Evolutionary conservation across 2,888 invertebrate species (phyloP), one percentile per base, ranked within the genome.

Genomic region (Tuta absoluta): DNA sequence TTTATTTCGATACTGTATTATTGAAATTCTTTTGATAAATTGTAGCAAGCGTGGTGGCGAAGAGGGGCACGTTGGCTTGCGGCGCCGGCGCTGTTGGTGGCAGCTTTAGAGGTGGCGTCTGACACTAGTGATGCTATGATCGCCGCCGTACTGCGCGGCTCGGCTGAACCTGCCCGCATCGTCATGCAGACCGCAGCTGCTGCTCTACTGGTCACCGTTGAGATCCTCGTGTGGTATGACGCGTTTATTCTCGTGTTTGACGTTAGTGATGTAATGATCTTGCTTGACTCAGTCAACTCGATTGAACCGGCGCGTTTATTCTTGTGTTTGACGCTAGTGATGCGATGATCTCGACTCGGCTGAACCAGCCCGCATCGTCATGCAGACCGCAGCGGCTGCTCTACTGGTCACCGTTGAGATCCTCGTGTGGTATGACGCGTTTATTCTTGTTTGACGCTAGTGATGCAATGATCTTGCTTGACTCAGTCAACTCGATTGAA

Each of bases 11-110:
- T 17, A 17, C n/a, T 17, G n/a, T 17, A n/a, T n/a, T n/a, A n/a
- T n/a, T n/a, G n/a, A n/a, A n/a, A n/a, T n/a, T n/a, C n/a, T n/a
- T n/a, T n/a, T n/a, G 2, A n/a, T 11, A 17, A 41, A 17, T 45
- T 49, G 11, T 12, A 53, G 51, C 87, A 86, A 75, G 85, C 91
- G 0, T 90, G 91, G 91, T 88, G 87, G 87, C 82, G 85, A n/a
- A 85, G 84, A 4, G 91, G 91, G 0, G 86, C 86, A 0, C 83
- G 88, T 0, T 91, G 91, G 91, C 68, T 91, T 62, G 90, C 89
- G 0, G 90, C 86, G 0, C 91, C 91, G 0, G 91, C 91, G 1
- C 72, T 91, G 23, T 73, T 91, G 12, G 86, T 91, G 24, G 80
- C 86, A 0, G 90, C 91, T 1, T 70, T 90, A 5, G 91, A 91